Conservation (phyloP, 1,140 invertebrate genomes). For the Papilio machaon region DNA sequence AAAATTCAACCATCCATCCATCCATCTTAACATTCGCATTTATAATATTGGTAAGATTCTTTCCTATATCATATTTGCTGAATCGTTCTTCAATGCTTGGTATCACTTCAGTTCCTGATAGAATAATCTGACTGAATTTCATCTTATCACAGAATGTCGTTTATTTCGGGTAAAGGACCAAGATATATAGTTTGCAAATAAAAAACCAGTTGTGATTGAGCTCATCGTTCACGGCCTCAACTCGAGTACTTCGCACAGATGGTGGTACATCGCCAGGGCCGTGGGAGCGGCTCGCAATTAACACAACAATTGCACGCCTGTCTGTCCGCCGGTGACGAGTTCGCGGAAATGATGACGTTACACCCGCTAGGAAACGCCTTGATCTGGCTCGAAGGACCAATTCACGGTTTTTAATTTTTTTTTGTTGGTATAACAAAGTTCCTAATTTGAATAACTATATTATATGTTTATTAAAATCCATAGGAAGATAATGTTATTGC, state of each 20-base stretch:
- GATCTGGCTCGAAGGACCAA: slow-evolving; percentile 2
- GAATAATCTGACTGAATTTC: neutral
- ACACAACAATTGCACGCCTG: slow-evolving; percentile 11
- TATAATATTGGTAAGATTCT: neutral
- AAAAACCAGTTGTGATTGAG: neutral
- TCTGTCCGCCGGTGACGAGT: slow-evolving; percentile 5
- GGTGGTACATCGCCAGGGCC: neutral
- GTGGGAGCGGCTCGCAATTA: slow-evolving; percentile 6
- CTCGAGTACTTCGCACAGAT: neutral
- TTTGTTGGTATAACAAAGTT: neutral
- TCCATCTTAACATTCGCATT: too few species aligned
- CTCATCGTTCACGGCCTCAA: neutral
- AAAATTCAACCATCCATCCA: too few species aligned
- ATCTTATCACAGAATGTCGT: neutral
- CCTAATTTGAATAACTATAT: neutral
- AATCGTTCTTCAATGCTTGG: neutral
- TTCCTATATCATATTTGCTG: neutral
- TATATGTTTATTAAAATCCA: too few species aligned
- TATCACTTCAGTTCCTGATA: too few species aligned
- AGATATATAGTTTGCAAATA: neutral
- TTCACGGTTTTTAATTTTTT: neutral
- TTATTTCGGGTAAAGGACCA: neutral
- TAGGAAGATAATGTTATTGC: too few species aligned
- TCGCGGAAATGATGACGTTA: neutral
- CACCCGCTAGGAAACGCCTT: neutral